phyloP scores from a whole-genome alignment of 1,140 invertebrate species.

The Glossosoma conforme region DNA sequence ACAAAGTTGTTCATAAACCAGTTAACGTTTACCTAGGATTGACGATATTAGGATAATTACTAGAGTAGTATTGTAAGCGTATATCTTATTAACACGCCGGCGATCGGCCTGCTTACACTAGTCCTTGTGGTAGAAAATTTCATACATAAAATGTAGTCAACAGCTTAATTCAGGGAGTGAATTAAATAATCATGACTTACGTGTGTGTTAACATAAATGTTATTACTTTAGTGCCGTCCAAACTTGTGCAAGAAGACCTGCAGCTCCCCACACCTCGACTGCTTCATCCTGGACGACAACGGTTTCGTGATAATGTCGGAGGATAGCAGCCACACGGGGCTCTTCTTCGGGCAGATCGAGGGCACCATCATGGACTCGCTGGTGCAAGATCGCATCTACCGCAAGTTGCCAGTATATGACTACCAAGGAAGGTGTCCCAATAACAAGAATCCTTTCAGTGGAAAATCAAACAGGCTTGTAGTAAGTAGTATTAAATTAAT shows the following conservation, averaged over 20 bases:
- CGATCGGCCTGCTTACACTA: too few relatives aligned
- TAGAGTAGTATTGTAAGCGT: too few relatives aligned
- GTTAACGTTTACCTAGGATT: too few relatives aligned
- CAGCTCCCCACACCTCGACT: slow-evolving; percentile 79
- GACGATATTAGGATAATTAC: too few relatives aligned
- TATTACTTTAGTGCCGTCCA: not conserved
- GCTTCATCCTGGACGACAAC: slow-evolving; percentile 89
- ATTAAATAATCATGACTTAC: too few relatives aligned
- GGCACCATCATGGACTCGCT: slow-evolving; percentile 93
- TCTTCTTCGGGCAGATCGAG: slow-evolving; percentile 90
- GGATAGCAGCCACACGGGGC: slow-evolving; percentile 73
- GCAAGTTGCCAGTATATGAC: slow-evolving; percentile 78
- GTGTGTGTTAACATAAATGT: not conserved
- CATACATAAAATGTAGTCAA: too few relatives aligned
- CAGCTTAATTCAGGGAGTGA: too few relatives aligned
- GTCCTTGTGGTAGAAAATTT: too few relatives aligned
- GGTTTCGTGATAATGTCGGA: slow-evolving; percentile 91
- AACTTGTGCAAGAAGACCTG: slow-evolving; percentile 81
- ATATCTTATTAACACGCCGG: too few relatives aligned
- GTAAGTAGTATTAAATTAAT: slow-evolving; percentile 31
- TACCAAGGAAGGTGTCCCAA: slow-evolving; percentile 85
- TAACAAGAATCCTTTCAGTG: slow-evolving; percentile 65
- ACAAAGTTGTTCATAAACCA: too few relatives aligned
- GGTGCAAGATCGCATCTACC: slow-evolving; percentile 85
- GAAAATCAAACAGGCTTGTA: slow-evolving; percentile 47